Evolutionary conservation across 1,140 invertebrate species (phyloP).

Genomic region (Batillaria attramentaria): DNA sequence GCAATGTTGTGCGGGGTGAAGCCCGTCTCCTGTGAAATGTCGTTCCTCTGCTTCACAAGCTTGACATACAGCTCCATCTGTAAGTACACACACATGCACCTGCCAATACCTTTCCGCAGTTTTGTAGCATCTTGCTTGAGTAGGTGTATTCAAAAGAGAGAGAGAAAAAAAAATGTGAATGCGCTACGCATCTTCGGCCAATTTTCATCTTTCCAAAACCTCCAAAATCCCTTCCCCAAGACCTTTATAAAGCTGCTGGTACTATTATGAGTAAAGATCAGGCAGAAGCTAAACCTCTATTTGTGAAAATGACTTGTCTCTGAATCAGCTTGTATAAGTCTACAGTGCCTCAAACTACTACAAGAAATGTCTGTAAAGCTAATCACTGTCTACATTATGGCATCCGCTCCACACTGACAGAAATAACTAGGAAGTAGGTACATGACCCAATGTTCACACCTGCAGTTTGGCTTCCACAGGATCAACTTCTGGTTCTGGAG

Average conservation of each 20-base stretch:
- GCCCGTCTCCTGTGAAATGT: conserved; percentile 73
- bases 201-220: no score
- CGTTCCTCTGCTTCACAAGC: conserved; percentile 73
- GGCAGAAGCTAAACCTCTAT: no score
- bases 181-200: no score
- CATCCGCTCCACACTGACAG: background rate
- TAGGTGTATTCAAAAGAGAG: background rate
- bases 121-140: background rate
- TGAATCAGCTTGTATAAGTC: no score
- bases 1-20: conserved; percentile 78
- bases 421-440: background rate
- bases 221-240: no score
- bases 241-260: no score
- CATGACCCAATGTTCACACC: conserved; percentile 25
- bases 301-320: no score
- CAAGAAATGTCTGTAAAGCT: no score
- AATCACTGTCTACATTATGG: no score
- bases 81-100: conserved; percentile 23
- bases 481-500: conserved; percentile 46
- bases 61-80: conserved; percentile 72
- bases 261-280: no score
- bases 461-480: conserved; percentile 45
- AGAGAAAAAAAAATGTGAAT: background rate
- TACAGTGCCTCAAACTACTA: no score
- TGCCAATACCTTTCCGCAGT: background rate